Percentiles rank a stretch among this genome's conserved stretches.
Conservation (phyloP, 2,888 invertebrate genomes). For the Drosophila meridionalis region DNA sequence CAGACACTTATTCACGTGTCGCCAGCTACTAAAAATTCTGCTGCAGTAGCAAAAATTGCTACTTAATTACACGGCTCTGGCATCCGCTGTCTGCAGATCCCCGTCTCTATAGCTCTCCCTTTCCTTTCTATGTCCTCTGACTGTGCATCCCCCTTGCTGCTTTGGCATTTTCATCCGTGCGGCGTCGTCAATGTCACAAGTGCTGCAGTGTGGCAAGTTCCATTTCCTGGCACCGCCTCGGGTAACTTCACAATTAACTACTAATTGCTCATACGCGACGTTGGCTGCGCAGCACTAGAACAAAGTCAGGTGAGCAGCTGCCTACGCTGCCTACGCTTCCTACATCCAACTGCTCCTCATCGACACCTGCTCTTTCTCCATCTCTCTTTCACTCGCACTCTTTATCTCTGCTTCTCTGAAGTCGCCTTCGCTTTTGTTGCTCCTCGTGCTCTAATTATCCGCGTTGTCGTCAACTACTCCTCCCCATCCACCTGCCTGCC, state of each 20-base stretch:
- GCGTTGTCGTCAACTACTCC: constrained; percentile 57
- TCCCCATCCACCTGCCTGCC: not conserved
- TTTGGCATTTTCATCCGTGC: constrained; percentile 47
- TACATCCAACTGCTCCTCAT: not conserved
- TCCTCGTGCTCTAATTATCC: constrained; percentile 72
- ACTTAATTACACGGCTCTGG: constrained; percentile 69
- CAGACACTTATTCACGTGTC: constrained; percentile 28
- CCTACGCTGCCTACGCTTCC: not conserved
- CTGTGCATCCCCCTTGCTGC: constrained; percentile 7
- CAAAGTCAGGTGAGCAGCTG: constrained; percentile 54
- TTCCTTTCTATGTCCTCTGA: not conserved
- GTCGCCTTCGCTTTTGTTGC: constrained; percentile 43
- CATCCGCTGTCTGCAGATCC: constrained; percentile 34
- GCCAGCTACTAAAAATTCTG: constrained; percentile 66
- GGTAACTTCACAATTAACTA: constrained; percentile 79
- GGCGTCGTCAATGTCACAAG: constrained; percentile 72
- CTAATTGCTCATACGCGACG: constrained; percentile 80
- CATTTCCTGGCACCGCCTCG: constrained; percentile 56
- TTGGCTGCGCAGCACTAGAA: constrained; percentile 60
- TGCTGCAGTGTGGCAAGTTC: constrained; percentile 60
- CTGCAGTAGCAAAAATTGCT: constrained; percentile 77
- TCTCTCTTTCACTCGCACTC: not conserved
- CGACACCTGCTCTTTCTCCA: not conserved
- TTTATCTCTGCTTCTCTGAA: constrained; percentile 4
- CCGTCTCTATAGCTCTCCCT: not conserved